A percentile compares a stretch with the other conserved stretches of the same genome.
Evolutionary conservation across 2,888 invertebrate genomes (phyloP).

Genomic region (Chrysolina haemoptera): DNA sequence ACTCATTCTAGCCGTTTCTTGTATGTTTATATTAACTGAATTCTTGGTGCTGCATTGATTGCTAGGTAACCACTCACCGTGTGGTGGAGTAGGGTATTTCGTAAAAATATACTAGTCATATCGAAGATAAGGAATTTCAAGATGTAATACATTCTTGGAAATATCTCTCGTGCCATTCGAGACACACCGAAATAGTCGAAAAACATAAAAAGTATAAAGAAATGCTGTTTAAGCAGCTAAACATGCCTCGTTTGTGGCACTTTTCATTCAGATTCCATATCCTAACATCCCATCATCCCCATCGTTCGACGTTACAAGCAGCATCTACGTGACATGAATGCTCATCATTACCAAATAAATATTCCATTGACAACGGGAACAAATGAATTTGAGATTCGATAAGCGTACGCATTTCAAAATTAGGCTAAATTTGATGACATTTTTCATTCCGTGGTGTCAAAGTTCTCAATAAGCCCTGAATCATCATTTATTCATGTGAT

Average conservation of each 20-base stretch:
- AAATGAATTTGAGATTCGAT: conserved; percentile 18
- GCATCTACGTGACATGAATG: conserved; percentile 60
- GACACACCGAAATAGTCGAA: conserved; percentile 9
- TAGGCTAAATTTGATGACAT: neutral
- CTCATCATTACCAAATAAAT: conserved; percentile 53
- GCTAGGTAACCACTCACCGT: too few species aligned
- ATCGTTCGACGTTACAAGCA: conserved; percentile 65
- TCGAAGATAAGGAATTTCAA: too few species aligned
- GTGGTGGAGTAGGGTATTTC: too few species aligned
- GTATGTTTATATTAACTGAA: too few species aligned
- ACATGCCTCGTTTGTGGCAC: conserved; percentile 63
- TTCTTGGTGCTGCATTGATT: too few species aligned
- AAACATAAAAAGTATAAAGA: conserved; percentile 24
- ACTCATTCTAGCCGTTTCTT: too few species aligned
- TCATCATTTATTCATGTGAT: too few species aligned
- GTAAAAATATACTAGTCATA: too few species aligned
- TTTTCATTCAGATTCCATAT: conserved; percentile 66
- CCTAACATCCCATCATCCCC: conserved; percentile 58
- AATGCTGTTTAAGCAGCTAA: conserved; percentile 62
- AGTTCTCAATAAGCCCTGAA: neutral
- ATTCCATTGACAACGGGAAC: conserved; percentile 64
- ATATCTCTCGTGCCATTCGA: neutral
- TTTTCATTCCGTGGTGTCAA: neutral
- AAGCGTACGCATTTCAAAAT: neutral
- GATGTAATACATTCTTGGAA: neutral